Conservation (phyloP, 2,797 vertebrate species). For the Sebastes itinus region DNA sequence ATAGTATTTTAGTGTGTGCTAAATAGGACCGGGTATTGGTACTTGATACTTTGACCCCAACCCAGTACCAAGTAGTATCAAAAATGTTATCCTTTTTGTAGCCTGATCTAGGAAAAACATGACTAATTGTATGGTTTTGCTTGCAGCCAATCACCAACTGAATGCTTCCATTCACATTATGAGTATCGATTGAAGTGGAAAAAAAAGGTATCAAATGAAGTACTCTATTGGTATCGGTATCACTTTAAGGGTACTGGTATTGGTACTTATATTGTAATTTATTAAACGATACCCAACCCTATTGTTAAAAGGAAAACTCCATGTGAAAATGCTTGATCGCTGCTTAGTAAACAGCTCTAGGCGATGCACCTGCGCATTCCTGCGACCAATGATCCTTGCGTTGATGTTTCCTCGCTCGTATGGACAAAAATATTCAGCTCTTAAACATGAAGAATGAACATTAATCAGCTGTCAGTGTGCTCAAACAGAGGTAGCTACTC, state of each 20-base stretch:
- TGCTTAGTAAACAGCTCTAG: not conserved
- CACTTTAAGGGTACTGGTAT: not conserved
- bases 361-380: conserved; percentile 12
- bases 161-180: not conserved
- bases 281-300: not conserved
- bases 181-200: no score
- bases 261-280: not conserved
- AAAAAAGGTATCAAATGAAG: not conserved
- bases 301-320: not conserved
- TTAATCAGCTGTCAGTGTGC: not conserved
- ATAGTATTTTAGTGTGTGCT: not conserved
- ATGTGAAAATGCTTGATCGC: not conserved
- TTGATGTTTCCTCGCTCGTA: not conserved
- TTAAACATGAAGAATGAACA: not conserved
- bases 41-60: accelerated
- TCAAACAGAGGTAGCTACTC: not conserved
- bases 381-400: not conserved
- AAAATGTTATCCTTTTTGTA: not conserved
- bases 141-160: no score
- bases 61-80: not conserved
- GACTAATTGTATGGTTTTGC: no score
- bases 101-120: not conserved
- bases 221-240: not conserved
- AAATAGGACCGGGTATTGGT: no score
- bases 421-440: not conserved